Evolutionary conservation across 2,113 vertebrate species (phyloP), one percentile per base, ranked within the genome.

Genomic region (Leiothrix lutea): DNA sequence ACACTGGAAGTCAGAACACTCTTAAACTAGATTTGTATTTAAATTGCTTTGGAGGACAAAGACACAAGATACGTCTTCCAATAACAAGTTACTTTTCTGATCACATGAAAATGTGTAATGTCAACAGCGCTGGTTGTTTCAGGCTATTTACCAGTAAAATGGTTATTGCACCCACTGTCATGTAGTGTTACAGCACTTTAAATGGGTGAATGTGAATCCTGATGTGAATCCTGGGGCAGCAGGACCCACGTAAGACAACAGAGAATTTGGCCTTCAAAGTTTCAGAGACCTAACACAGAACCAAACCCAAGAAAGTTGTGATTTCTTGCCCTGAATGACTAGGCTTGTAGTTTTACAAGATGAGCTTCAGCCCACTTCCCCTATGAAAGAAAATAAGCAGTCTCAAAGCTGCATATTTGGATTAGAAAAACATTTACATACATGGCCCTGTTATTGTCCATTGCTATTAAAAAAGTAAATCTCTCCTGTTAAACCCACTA

Each of bases 341-440:
- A 79, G 45, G 33, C 56, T 92, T 44, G 83, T 29, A 83, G 71
- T 75, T 93, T 92, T 58, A 78, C 23, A 87, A 73, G 44, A 86
- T 40, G 50, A 54, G 57, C 47, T 72, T 29, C n/a, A 86, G 94
- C 57, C 54, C 64, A 65, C 72, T 96, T 74, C 35, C 28, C 60
- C 15, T 65, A 36, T 47, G 83, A 45, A 70, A 71, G 25, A 86
- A 25, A 71, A 70, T 4, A 83, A 50, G 86, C 38, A 71, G 35
- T 31, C 58, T 86, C 60, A 86, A 57, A 61, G 14, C 57, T 57
- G 25, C 25, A 21, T 60, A 79, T 86, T 78, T 92, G 80, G 57
- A 61, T 78, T 89, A 88, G 72, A 69, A 88, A 92, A 94, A 88
- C 29, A 84, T 83, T 93, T 87, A 64, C 31, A 85, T 48, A 74